Evolutionary conservation across 2,888 invertebrate genomes (phyloP), one percentile per base, ranked within the genome.

Genomic region (Xylophagus ater): DNA sequence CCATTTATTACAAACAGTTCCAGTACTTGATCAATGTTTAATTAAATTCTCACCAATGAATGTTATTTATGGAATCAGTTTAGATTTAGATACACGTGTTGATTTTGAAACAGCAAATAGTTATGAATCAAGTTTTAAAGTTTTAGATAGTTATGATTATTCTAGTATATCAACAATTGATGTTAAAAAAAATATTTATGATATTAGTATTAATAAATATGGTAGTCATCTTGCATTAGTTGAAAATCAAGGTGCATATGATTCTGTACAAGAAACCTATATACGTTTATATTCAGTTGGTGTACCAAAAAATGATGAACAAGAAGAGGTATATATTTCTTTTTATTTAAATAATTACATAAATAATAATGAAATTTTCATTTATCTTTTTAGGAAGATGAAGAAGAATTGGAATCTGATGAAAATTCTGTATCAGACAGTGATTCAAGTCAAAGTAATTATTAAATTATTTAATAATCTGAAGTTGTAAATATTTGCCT

Each of bases 241-340:
- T 1, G 96, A 96, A 69, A 88, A 88, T 65, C 76, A 82, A 57
- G 82, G 84, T 1, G 76, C 81, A 50, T 87, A 81, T 57, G 82
- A 86, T 42, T 76, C 82, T 45, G 76, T 84, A 46, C 86, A 88
- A 57, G 93, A 93, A 66, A 88, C 89, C 3, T 80, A 84, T 47
- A 88, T 94, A 41, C 77, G 89, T 51, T 66, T 96, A 10, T 96
- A 94, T 62, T 92, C 96, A 57, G 86, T 96, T 14, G 96, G 96
- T 2, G 70, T 90, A 46, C 73, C 78, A 55, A 71, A 88, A 52
- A 85, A 84, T 56, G 84, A 85, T 55, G 90, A 92, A 49, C 92
- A 93, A 52, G 89, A 90, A 61, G 82, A 81, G 67, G 85, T 80
- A 44, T 61, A 66, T 55, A n/a, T 2, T 29, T n/a, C 19, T 18